Evolutionary conservation across 2,888 invertebrate species (phyloP).

Genomic region (Athalia rosae): DNA sequence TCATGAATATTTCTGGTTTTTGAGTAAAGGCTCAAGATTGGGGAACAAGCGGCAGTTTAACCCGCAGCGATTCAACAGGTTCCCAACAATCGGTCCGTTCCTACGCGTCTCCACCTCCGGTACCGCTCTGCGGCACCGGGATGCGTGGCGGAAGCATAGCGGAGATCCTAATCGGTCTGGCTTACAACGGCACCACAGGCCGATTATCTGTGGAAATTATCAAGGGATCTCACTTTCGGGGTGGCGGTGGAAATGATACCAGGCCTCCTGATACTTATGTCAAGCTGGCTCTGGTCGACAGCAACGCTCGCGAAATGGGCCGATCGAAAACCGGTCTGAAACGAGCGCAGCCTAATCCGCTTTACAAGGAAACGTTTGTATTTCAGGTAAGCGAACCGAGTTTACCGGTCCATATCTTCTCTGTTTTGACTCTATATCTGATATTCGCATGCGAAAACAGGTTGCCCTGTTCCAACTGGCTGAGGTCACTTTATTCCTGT

Average conservation of each 20-base stretch:
- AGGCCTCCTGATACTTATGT: conserved; percentile 95
- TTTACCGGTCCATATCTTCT: too few relatives aligned
- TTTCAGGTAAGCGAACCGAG: conserved; percentile 82
- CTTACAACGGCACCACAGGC: conserved; percentile 95
- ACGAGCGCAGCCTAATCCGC: conserved; percentile 94
- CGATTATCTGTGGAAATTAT: conserved; percentile 93
- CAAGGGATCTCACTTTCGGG: conserved; percentile 83
- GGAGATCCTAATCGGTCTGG: conserved; percentile 90
- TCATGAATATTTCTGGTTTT: background rate
- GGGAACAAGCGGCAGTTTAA: conserved; percentile 76
- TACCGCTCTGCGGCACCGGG: conserved; percentile 68
- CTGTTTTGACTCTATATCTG: too few relatives aligned
- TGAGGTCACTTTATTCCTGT: conserved; percentile 95
- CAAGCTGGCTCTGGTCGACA: conserved; percentile 92
- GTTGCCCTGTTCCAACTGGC: conserved; percentile 96
- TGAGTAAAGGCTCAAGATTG: conserved; percentile 64
- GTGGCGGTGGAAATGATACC: conserved; percentile 68
- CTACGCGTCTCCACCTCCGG: conserved; percentile 68
- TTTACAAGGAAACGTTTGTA: conserved; percentile 96
- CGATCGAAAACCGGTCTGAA: conserved; percentile 94
- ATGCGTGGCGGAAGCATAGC: conserved; percentile 93
- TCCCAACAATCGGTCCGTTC: conserved; percentile 89
- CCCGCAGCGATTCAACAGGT: conserved; percentile 94
- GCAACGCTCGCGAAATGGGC: conserved; percentile 94
- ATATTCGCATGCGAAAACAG: conserved; percentile 72